Percentiles rank a stretch among this genome's conserved stretches.
These are phyloP conservation scores for Bubo bubo DNA, from an alignment of 2,113 vertebrate species.

Conservation along the genomic window DNA sequence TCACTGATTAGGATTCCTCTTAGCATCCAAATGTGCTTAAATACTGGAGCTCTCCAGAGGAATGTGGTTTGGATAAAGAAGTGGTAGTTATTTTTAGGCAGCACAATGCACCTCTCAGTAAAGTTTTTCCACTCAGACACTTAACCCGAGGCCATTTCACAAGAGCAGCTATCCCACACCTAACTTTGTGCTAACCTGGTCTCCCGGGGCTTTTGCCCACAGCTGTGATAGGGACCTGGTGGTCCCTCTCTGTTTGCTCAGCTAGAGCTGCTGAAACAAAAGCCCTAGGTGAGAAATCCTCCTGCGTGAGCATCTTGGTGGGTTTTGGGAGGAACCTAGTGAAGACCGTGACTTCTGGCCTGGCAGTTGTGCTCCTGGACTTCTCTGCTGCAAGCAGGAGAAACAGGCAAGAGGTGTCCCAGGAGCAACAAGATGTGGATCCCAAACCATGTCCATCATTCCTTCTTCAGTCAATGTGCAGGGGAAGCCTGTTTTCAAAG, in stretches of 20 bases:
- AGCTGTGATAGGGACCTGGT: background rate
- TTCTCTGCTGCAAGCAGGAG: background rate
- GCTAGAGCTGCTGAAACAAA: background rate
- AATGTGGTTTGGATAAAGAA: constrained; percentile 54
- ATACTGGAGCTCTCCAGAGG: constrained; percentile 11
- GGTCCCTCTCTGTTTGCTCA: background rate
- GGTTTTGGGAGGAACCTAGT: background rate
- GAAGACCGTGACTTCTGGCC: background rate
- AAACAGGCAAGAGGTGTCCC: background rate
- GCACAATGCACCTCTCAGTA: constrained; percentile 51
- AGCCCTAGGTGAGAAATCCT: background rate
- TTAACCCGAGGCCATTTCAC: background rate
- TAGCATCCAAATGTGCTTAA: constrained; percentile 20
- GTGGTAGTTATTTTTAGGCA: constrained; percentile 55
- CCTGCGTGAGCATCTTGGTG: background rate
- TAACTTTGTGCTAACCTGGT: background rate
- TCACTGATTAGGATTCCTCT: constrained; percentile 45
- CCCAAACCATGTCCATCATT: background rate
- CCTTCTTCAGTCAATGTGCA: background rate
- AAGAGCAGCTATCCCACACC: background rate
- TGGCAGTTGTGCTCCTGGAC: background rate
- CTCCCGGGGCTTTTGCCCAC: background rate
- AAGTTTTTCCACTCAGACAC: constrained; percentile 52
- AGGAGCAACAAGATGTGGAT: background rate
- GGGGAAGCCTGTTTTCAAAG: background rate